These are phyloP conservation scores for Paguma larvata DNA, from an alignment of 2,797 vertebrate species.

Conservation along the genomic window DNA sequence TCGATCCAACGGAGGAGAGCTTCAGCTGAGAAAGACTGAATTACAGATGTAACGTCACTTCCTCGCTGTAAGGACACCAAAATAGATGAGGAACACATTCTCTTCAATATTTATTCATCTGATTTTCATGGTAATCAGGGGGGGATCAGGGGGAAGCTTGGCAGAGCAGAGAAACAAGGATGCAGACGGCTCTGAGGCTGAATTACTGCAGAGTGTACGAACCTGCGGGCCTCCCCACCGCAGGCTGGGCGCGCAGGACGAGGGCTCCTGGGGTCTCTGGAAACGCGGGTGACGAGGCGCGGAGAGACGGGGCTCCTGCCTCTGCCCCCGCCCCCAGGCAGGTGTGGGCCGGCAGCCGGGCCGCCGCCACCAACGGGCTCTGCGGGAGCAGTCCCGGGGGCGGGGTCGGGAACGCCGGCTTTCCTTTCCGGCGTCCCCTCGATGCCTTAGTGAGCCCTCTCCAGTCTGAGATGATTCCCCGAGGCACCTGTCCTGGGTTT, in stretches of 20 bases:
- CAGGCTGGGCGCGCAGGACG: neutral
- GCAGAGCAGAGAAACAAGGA: constrained; percentile 70
- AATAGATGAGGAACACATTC: constrained; percentile 79
- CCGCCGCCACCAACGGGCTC: neutral
- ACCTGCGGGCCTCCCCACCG: neutral
- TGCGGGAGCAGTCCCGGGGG: neutral
- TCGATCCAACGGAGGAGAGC: constrained; percentile 48
- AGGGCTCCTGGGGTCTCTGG: neutral
- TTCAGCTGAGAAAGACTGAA: constrained; percentile 64
- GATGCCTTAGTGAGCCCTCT: neutral
- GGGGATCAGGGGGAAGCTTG: constrained; percentile 67
- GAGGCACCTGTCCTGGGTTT: constrained; percentile 54
- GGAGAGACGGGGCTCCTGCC: neutral
- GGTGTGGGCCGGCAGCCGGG: neutral
- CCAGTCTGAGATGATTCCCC: constrained; percentile 37
- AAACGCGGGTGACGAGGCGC: neutral
- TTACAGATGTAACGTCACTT: constrained; percentile 67
- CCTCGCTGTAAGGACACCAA: constrained; percentile 69
- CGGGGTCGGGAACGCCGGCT: neutral
- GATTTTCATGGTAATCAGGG: constrained; percentile 81
- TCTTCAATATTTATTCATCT: constrained; percentile 82
- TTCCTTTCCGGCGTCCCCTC: neutral
- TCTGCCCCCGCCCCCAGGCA: no score
- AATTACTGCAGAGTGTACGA: neutral
- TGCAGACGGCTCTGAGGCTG: neutral